Percentiles rank a stretch among this genome's conserved stretches.
These are phyloP conservation scores for Aleiodes sp. DNA, from an alignment of 1,140 invertebrate genomes.

Conservation along the genomic window DNA sequence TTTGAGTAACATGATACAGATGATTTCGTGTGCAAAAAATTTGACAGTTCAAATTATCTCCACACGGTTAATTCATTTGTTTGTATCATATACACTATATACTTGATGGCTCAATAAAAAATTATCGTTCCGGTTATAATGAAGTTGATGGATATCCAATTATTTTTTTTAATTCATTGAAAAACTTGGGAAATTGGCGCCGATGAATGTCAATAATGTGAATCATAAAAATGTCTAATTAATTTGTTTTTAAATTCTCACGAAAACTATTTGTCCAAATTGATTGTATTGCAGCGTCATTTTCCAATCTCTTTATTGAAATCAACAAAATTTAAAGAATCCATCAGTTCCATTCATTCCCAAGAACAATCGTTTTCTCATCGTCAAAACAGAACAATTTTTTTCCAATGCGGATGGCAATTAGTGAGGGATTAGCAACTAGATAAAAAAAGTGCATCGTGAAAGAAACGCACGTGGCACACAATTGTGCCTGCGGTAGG, in stretches of 20 bases:
- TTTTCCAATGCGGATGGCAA: conserved; percentile 43
- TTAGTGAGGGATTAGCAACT: conserved; percentile 57
- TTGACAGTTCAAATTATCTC: neutral
- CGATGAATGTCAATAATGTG: no score
- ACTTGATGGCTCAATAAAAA: conserved; percentile 2
- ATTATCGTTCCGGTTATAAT: neutral
- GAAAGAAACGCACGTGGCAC: conserved; percentile 35
- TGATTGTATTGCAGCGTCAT: no score
- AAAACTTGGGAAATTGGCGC: no score
- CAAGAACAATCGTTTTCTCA: no score
- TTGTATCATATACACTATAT: neutral
- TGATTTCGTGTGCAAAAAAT: neutral
- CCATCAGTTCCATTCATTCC: no score
- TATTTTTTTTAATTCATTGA: neutral
- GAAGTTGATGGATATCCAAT: neutral
- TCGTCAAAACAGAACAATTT: neutral
- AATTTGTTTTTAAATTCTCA: no score
- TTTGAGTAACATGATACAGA: neutral
- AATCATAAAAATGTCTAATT: no score
- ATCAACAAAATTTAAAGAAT: no score
- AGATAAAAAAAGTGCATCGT: conserved; percentile 45
- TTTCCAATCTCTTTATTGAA: no score
- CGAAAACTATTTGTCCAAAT: no score
- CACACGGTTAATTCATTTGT: neutral
- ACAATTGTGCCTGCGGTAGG: conserved; percentile 53